Percentiles rank a stretch among this genome's conserved stretches.
phyloP scores from a whole-genome alignment of 1,140 invertebrate species.

The Caerostris extrusa region DNA sequence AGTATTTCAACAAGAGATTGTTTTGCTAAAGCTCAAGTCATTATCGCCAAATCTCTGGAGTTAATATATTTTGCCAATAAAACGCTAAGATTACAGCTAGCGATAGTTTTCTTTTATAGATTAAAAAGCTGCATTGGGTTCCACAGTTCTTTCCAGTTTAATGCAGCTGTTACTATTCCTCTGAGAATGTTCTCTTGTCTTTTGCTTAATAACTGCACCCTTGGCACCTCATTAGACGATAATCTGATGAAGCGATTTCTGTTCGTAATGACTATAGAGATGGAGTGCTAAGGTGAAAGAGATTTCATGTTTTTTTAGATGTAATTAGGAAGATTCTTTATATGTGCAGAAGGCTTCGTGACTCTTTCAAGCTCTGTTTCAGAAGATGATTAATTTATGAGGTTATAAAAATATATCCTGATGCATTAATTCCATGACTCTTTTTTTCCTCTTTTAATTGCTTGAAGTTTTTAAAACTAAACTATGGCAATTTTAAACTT shows the following conservation, averaged over 20 bases:
- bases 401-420: background rate
- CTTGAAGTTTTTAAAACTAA: too few relatives aligned
- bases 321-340: background rate
- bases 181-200: conserved; percentile 21
- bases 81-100: conserved; percentile 5
- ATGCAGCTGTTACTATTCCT: conserved; percentile 47
- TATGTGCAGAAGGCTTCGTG: background rate
- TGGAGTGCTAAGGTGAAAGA: background rate
- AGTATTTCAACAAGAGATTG: background rate
- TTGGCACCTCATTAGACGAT: conserved; percentile 63
- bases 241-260: conserved; percentile 57
- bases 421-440: too few relatives aligned
- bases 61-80: conserved; percentile 11
- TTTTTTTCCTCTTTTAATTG: too few relatives aligned
- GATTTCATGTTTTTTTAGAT: background rate
- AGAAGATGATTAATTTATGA: background rate
- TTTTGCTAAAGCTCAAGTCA: background rate
- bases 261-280: conserved; percentile 22
- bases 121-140: background rate
- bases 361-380: background rate
- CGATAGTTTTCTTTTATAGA: conserved; percentile 13
- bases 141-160: conserved; percentile 26
- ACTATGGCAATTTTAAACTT: too few relatives aligned
- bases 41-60: background rate
- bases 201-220: conserved; percentile 66